Evolutionary conservation across 1,140 invertebrate genomes (phyloP).

Genomic region (Lepidurus apus): DNA sequence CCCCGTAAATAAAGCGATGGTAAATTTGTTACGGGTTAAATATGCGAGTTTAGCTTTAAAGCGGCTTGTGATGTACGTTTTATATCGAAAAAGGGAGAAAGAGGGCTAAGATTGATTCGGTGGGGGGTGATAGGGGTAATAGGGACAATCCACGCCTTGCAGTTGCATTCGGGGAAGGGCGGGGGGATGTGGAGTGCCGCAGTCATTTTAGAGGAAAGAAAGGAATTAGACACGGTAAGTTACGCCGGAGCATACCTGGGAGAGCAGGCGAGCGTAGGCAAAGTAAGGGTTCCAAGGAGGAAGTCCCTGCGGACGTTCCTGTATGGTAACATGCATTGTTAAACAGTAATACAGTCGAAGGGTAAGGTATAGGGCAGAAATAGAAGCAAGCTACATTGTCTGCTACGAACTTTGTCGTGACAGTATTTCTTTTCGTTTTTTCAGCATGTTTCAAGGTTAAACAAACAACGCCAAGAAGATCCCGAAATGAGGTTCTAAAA

Average conservation of each 20-base stretch:
- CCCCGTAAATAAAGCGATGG: too few relatives aligned
- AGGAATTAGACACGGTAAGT: neutral
- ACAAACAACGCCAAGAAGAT: too few relatives aligned
- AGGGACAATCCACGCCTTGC: neutral
- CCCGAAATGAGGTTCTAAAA: neutral
- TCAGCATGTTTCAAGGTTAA: too few relatives aligned
- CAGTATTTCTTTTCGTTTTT: too few relatives aligned
- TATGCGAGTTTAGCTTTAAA: neutral
- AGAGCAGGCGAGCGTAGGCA: conserved; percentile 47
- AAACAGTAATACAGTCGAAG: neutral
- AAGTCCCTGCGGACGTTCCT: conserved; percentile 29
- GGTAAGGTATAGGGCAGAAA: neutral
- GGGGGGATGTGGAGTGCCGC: neutral
- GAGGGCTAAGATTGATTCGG: neutral
- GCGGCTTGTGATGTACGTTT: neutral
- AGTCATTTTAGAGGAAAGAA: neutral
- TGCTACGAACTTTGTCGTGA: too few relatives aligned
- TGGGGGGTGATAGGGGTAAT: neutral
- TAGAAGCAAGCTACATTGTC: neutral
- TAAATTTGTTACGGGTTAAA: neutral
- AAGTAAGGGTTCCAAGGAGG: conserved; percentile 51
- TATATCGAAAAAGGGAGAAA: neutral
- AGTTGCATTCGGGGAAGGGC: too few relatives aligned
- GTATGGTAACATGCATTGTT: neutral
- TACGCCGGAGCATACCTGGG: conserved; percentile 40